A percentile compares a stretch with the other conserved stretches of the same genome.
These are phyloP conservation scores for Pelecanoides urinatrix DNA, from an alignment of 2,113 vertebrate genomes.

Conservation along the genomic window DNA sequence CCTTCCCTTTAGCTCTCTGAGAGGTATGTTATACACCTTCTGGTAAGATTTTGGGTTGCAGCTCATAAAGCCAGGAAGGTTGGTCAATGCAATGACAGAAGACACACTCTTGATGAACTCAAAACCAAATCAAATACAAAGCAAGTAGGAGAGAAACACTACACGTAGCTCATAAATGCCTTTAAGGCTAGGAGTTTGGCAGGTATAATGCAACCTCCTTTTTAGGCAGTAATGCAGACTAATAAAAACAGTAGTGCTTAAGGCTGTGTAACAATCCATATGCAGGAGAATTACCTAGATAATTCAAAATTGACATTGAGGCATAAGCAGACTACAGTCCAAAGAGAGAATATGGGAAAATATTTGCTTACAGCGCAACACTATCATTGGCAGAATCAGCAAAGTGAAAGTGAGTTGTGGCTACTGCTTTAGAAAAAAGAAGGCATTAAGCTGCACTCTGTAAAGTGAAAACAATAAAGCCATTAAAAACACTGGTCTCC, in stretches of 20 bases:
- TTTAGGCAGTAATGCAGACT: not conserved
- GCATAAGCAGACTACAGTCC: not conserved
- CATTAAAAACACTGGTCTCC: not conserved
- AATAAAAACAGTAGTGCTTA: not conserved
- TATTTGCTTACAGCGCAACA: not conserved
- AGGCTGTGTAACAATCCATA: not conserved
- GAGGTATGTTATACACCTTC: not conserved
- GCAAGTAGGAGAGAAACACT: not conserved
- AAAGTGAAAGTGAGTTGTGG: not conserved
- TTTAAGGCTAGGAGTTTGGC: not conserved
- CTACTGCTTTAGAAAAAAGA: not conserved
- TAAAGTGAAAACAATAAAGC: conserved; percentile 7
- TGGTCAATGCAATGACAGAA: not conserved
- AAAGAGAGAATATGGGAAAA: not conserved
- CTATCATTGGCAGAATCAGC: not conserved
- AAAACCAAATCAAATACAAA: not conserved
- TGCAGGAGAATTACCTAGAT: not conserved
- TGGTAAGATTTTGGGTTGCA: not conserved
- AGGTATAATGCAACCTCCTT: not conserved
- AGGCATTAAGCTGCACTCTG: not conserved
- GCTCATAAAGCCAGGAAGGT: not conserved
- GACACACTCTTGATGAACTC: not conserved
- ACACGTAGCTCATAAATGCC: not conserved
- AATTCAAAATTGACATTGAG: conserved; percentile 2
- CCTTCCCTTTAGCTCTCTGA: not conserved